Conservation (phyloP, 1,140 invertebrate genomes). For the Meloidogyne exigua region DNA sequence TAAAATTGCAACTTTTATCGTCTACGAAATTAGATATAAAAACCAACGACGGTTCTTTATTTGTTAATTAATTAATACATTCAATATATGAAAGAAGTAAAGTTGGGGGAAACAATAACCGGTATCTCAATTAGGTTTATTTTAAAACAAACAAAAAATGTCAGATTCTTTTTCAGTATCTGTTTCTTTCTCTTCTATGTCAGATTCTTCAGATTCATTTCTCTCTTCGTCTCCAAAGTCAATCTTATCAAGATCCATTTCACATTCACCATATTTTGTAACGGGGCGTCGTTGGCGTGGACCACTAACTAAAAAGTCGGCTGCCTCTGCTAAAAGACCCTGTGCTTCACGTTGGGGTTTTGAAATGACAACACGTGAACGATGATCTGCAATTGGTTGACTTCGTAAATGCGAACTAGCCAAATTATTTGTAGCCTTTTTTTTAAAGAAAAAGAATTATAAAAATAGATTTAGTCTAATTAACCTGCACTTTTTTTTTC, state of each 20-base stretch:
- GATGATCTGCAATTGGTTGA: not conserved
- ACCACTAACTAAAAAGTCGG: constrained; percentile 1
- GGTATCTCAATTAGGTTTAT: not conserved
- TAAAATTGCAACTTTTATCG: not conserved
- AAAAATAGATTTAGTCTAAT: not conserved
- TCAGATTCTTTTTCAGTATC: constrained; percentile 3
- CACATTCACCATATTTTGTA: constrained; percentile 24
- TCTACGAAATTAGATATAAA: not conserved
- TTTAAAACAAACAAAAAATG: not conserved
- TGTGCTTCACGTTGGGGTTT: constrained; percentile 8
- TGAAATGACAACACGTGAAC: not conserved
- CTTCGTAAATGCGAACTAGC: not conserved
- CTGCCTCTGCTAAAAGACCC: constrained; percentile 10
- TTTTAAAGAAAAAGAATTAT: not conserved
- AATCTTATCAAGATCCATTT: constrained; percentile 26
- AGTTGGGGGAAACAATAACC: not conserved
- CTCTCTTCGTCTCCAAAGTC: constrained; percentile 5
- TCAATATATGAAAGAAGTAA: not conserved
- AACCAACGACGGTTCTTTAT: no score
- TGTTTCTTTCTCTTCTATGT: not conserved
- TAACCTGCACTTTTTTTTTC: not conserved
- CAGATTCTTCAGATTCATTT: not conserved
- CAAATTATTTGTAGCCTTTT: not conserved
- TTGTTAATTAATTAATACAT: no score
- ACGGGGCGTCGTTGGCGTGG: constrained; percentile 15